Evolutionary conservation across 2,888 invertebrate genomes (phyloP).

Genomic region (Lochmaea crataegi): DNA sequence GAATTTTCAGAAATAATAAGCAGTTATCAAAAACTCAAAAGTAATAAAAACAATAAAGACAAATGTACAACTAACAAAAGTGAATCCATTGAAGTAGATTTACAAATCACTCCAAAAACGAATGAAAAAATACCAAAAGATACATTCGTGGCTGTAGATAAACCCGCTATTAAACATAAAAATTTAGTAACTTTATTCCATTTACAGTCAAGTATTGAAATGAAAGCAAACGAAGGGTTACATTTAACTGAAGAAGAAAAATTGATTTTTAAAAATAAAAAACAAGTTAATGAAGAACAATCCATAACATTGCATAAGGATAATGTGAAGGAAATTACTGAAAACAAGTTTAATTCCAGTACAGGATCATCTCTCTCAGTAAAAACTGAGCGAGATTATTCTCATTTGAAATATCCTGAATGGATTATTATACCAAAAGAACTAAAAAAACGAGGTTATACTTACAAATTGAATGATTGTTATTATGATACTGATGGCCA

Average conservation of each 20-base stretch:
- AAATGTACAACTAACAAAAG: constrained; percentile 28
- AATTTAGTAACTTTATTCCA: constrained; percentile 53
- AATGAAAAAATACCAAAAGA: constrained; percentile 19
- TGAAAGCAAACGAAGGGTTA: constrained; percentile 34
- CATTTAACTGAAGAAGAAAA: constrained; percentile 49
- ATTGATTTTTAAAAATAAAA: constrained; percentile 43
- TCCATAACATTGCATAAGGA: constrained; percentile 35
- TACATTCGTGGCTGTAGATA: constrained; percentile 31
- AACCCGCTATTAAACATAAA: constrained; percentile 25
- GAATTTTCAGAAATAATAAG: constrained; percentile 66
- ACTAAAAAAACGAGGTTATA: constrained; percentile 72
- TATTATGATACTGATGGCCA: constrained; percentile 85
- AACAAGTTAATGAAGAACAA: constrained; percentile 18
- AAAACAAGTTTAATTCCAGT: constrained; percentile 46
- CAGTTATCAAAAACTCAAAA: constrained; percentile 63
- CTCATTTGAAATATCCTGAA: constrained; percentile 67
- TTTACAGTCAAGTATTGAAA: constrained; percentile 52
- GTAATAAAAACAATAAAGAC: constrained; percentile 55
- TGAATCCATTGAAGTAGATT: not conserved
- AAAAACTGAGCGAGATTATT: constrained; percentile 49
- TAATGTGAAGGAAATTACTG: constrained; percentile 36
- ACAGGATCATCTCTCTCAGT: constrained; percentile 40
- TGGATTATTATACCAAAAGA: constrained; percentile 78
- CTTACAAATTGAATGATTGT: constrained; percentile 81
- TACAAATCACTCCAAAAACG: not conserved